Percentiles rank a stretch among this genome's conserved stretches.
phyloP scores from a whole-genome alignment of 2,888 invertebrate genomes.

The Cerceris rybyensis region DNA sequence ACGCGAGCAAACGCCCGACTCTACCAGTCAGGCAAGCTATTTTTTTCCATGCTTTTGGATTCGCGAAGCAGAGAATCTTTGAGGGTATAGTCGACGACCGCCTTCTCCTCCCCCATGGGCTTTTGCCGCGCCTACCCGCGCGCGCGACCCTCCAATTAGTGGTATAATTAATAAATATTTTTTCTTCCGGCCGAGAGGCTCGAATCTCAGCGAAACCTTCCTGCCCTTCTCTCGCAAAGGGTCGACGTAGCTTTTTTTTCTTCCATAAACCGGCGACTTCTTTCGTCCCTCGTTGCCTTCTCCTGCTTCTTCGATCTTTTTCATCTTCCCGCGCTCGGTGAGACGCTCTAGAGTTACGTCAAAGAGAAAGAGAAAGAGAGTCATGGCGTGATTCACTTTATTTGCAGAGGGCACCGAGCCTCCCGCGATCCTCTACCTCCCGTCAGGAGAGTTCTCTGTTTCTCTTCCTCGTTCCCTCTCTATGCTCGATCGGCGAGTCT shows the following conservation, averaged over 20 bases:
- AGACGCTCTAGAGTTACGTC: constrained; percentile 44
- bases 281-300: constrained; percentile 29
- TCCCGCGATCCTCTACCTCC: constrained; percentile 12
- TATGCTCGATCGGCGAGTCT: constrained; percentile 46
- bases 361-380: constrained; percentile 21
- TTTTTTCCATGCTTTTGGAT: constrained; percentile 3
- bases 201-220: constrained; percentile 36
- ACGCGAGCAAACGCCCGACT: constrained; percentile 33
- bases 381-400: constrained; percentile 74
- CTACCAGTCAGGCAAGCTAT: constrained; percentile 18
- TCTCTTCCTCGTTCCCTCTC: constrained; percentile 32
- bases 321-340: constrained; percentile 24
- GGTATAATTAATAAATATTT: constrained; percentile 76
- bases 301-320: constrained; percentile 41
- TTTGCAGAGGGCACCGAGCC: constrained; percentile 62
- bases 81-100: constrained; percentile 25
- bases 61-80: constrained; percentile 47
- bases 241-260: constrained; percentile 20
- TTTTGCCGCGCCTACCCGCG: constrained; percentile 48
- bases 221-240: constrained; percentile 30
- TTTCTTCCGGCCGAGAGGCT: constrained; percentile 56
- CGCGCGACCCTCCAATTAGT: constrained; percentile 64
- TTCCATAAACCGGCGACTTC: constrained; percentile 16
- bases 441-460: constrained; percentile 4
- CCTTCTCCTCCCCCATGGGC: constrained; percentile 29